A percentile compares a stretch with the other conserved stretches of the same genome.
phyloP scores from a whole-genome alignment of 1,140 invertebrate genomes.

The Drosophila micromelanica region DNA sequence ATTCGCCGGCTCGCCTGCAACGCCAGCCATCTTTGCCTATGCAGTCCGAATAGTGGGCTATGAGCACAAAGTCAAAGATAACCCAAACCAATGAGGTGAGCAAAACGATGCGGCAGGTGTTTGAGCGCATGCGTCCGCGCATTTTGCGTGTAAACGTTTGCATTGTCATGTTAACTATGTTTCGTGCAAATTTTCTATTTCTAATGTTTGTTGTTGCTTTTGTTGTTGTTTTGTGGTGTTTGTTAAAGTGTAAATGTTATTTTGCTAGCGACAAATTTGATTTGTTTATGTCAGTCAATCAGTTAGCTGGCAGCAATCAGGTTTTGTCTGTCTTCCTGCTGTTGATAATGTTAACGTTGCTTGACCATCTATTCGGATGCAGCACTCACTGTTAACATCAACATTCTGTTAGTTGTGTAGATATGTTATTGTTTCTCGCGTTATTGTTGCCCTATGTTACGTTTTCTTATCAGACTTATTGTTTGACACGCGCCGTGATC shows the following conservation, averaged over 20 bases:
- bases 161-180: conserved; percentile 64
- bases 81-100: conserved; percentile 98
- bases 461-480: conserved; percentile 71
- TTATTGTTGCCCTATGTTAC: conserved; percentile 39
- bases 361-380: conserved; percentile 5
- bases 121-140: conserved; percentile 93
- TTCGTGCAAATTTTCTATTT: background rate
- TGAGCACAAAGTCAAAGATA: conserved; percentile 94
- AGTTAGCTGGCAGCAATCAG: conserved; percentile 29
- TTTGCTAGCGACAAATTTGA: conserved; percentile 33
- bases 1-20: conserved; percentile 86
- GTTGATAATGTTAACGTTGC: background rate
- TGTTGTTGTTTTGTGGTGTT: conserved; percentile 22
- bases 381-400: conserved; percentile 29
- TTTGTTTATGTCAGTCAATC: conserved; percentile 43
- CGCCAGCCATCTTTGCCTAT: conserved; percentile 89
- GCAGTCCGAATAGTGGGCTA: conserved; percentile 97
- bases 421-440: conserved; percentile 53
- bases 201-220: background rate
- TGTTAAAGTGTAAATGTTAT: conserved; percentile 4
- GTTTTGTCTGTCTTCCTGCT: conserved; percentile 29
- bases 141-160: conserved; percentile 88
- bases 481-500: conserved; percentile 39
- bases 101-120: conserved; percentile 97
- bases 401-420: conserved; percentile 27